Evolutionary conservation across 2,113 vertebrate genomes (phyloP).

Genomic region (Lontra canadensis): DNA sequence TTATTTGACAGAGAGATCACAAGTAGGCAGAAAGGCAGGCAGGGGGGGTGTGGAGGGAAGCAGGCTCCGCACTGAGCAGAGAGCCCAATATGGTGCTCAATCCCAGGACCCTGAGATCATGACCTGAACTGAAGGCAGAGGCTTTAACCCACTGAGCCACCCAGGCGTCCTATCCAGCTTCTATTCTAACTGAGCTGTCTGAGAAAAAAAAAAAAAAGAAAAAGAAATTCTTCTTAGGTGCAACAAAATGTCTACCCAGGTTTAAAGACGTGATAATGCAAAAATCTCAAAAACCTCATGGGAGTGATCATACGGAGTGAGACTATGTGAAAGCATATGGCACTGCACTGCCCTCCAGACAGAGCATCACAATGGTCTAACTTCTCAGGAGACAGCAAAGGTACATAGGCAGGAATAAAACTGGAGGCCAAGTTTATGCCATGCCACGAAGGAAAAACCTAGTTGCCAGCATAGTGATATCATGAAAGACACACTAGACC

Average conservation of each 20-base stretch:
- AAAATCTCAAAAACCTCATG: not conserved
- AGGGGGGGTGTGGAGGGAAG: no score
- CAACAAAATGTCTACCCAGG: not conserved
- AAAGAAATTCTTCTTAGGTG: not conserved
- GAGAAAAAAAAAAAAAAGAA: not conserved
- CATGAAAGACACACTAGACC: not conserved
- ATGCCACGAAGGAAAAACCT: not conserved
- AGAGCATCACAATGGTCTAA: not conserved
- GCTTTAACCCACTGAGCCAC: no score
- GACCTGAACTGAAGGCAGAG: no score
- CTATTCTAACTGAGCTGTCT: not conserved
- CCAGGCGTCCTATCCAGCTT: not conserved
- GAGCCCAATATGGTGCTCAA: no score
- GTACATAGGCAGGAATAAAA: not conserved
- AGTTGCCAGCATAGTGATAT: not conserved
- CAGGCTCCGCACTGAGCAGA: no score
- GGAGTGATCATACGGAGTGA: not conserved
- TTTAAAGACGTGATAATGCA: not conserved
- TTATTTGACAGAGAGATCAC: no score
- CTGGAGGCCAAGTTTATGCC: not conserved
- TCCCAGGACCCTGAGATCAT: no score
- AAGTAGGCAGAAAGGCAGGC: no score
- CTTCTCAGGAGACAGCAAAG: not conserved
- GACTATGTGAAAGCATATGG: not conserved
- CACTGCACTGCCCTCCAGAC: accelerated